Evolutionary conservation across 2,888 invertebrate genomes (phyloP).

Genomic region (Margaritifera margaritifera): DNA sequence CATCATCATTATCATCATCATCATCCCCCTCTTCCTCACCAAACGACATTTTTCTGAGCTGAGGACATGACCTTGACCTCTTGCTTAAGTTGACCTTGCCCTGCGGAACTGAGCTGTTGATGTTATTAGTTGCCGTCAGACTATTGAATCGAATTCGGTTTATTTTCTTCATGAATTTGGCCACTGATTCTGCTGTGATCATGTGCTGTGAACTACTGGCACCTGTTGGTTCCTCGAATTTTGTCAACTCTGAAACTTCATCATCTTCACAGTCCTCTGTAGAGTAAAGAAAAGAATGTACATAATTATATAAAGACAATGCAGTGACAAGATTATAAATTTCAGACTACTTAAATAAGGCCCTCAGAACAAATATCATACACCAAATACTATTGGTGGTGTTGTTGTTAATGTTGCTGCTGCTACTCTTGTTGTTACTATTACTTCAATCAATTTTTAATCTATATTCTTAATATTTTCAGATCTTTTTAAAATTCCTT

Average conservation of each 20-base stretch:
- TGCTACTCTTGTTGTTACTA: no score
- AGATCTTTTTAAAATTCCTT: no score
- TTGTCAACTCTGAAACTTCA: constrained; percentile 53
- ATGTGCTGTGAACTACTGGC: constrained; percentile 7
- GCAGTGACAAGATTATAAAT: no score
- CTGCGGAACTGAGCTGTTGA: constrained; percentile 19
- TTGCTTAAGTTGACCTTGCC: constrained; percentile 26
- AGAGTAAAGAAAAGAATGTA: constrained; percentile 3
- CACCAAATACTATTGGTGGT: no score
- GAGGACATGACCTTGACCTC: constrained; percentile 52
- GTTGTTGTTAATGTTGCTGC: no score
- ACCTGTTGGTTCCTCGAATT: constrained; percentile 15
- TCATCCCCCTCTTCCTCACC: constrained; percentile 30
- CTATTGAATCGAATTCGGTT: constrained; percentile 67
- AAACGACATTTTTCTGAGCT: constrained; percentile 38
- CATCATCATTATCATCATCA: constrained; percentile 18
- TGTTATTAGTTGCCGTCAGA: constrained; percentile 40
- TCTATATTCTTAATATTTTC: no score
- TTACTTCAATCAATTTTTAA: no score
- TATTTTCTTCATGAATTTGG: constrained; percentile 65
- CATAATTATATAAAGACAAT: neutral
- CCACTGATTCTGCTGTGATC: constrained; percentile 65
- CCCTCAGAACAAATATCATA: no score
- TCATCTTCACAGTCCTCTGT: constrained; percentile 47
- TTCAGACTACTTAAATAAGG: no score